Conservation (phyloP, 2,888 invertebrate genomes). For the Hemaris fuciformis region DNA sequence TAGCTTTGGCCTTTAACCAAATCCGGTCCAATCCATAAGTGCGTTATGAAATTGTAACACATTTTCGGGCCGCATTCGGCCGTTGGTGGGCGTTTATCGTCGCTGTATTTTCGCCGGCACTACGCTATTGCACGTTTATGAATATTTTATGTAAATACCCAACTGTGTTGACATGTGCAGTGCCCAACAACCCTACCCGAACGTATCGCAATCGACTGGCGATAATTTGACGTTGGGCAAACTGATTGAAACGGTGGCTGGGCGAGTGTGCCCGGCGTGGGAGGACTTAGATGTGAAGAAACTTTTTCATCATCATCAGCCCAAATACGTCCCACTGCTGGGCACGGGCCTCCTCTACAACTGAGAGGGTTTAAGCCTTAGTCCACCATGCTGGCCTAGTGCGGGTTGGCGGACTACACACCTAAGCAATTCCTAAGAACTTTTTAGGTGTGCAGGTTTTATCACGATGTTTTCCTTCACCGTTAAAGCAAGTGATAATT, state of each 20-base stretch:
- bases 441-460: no score
- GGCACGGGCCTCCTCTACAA: no score
- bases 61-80: background rate
- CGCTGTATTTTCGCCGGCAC: background rate
- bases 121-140: constrained; percentile 18
- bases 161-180: constrained; percentile 3
- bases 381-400: no score
- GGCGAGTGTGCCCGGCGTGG: background rate
- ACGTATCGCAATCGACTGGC: background rate
- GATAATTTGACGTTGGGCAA: background rate
- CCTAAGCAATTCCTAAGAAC: no score
- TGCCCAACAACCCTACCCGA: background rate
- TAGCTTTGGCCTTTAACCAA: background rate
- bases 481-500: no score
- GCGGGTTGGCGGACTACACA: no score
- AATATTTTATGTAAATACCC: constrained; percentile 16
- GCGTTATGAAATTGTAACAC: constrained; percentile 11
- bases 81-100: constrained; percentile 12
- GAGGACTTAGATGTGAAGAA: background rate
- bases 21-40: background rate
- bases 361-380: no score
- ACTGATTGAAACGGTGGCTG: background rate
- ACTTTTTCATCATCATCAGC: no score
- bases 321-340: no score
- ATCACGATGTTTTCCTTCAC: no score